Conservation (phyloP, 1,140 invertebrate genomes). For the Agrypnia vestita region DNA sequence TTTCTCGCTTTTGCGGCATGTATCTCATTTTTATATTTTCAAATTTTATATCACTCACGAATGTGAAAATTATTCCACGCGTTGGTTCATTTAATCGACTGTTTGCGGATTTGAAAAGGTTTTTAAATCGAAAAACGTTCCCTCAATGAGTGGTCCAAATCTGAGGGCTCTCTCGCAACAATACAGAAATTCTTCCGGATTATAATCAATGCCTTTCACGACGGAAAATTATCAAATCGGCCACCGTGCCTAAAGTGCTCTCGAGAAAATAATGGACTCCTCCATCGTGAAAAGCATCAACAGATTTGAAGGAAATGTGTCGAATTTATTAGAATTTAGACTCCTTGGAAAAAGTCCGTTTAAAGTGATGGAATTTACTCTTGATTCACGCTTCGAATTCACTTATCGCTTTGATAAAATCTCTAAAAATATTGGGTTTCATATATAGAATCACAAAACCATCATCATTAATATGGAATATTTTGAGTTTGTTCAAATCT, state of each 20-base stretch:
- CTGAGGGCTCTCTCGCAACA: constrained; percentile 1
- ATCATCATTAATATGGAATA: too few species aligned
- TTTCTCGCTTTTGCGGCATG: too few species aligned
- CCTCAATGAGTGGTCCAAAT: constrained; percentile 3
- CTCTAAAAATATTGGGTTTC: too few species aligned
- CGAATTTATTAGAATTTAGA: constrained; percentile 10
- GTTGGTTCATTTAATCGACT: not conserved
- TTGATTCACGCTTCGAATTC: too few species aligned
- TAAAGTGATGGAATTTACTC: too few species aligned
- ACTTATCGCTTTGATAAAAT: too few species aligned
- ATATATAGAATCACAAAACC: too few species aligned
- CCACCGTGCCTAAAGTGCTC: constrained; percentile 6
- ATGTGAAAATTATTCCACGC: not conserved
- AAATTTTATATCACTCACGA: not conserved
- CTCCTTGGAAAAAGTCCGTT: not conserved
- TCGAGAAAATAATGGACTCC: constrained; percentile 4
- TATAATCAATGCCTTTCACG: constrained; percentile 34
- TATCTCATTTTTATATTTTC: not conserved
- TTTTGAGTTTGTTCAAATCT: too few species aligned
- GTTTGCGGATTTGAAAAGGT: constrained; percentile 2
- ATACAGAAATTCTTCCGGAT: constrained; percentile 18
- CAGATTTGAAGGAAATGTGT: constrained; percentile 5
- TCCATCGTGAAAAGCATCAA: constrained; percentile 26
- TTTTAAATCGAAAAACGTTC: not conserved
- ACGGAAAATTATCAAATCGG: not conserved